phyloP scores from a whole-genome alignment of 2,797 vertebrate species.

The Pterois miles region DNA sequence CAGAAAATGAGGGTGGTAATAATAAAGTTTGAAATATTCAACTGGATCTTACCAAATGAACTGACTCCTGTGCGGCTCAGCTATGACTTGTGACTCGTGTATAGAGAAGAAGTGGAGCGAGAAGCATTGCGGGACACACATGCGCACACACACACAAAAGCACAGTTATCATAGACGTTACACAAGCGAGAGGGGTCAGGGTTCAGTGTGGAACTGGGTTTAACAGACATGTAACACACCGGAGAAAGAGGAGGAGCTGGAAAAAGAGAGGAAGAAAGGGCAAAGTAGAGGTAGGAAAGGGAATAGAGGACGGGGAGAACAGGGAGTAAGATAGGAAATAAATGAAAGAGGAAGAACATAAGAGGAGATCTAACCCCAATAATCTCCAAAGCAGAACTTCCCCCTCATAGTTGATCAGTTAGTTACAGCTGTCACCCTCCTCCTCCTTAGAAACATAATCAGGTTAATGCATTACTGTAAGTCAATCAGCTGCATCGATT shows the following conservation, averaged over 20 bases:
- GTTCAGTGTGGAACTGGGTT: constrained; percentile 67
- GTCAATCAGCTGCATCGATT: constrained; percentile 49
- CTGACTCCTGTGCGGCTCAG: background rate
- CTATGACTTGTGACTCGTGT: constrained; percentile 21
- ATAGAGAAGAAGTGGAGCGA: constrained; percentile 31
- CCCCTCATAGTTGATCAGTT: too few species aligned
- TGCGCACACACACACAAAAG: constrained; percentile 6
- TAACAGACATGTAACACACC: constrained; percentile 37
- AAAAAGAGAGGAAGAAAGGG: background rate
- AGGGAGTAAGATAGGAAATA: background rate
- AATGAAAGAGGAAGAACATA: background rate
- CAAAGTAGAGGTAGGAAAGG: background rate
- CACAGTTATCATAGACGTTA: constrained; percentile 49
- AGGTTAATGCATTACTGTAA: constrained; percentile 63
- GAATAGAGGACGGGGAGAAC: background rate
- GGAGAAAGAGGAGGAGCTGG: background rate
- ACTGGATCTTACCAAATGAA: constrained; percentile 4
- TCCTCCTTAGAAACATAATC: constrained; percentile 45
- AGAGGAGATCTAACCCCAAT: constrained; percentile 8
- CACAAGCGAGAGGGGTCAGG: constrained; percentile 55
- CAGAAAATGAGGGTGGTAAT: background rate
- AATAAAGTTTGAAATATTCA: background rate
- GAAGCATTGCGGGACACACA: constrained; percentile 10
- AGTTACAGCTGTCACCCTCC: background rate
- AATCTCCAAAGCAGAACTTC: background rate